Conservation (phyloP, 2,113 vertebrate genomes). For the Equus przewalskii region DNA sequence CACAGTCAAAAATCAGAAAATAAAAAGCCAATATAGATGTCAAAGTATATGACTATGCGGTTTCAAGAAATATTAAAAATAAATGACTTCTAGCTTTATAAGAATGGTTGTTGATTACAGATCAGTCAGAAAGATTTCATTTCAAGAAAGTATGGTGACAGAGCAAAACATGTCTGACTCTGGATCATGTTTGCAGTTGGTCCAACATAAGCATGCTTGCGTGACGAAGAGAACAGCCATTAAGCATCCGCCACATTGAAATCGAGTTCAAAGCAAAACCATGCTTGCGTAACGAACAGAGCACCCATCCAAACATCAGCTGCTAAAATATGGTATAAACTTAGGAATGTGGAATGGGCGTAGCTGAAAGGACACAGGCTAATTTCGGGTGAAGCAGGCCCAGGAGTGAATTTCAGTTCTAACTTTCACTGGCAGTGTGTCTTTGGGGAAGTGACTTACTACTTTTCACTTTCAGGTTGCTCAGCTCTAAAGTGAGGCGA, state of each 20-base stretch:
- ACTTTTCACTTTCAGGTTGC: neutral
- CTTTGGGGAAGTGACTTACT: neutral
- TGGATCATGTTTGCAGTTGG: constrained; percentile 40
- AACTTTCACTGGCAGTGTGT: neutral
- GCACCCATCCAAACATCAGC: neutral
- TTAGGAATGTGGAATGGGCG: neutral
- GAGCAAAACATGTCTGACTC: neutral
- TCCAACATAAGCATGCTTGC: constrained; percentile 28
- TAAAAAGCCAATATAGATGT: neutral
- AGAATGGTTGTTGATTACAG: neutral
- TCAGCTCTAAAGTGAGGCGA: neutral
- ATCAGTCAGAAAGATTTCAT: constrained; percentile 21
- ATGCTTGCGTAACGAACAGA: neutral
- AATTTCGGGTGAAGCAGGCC: constrained; percentile 1
- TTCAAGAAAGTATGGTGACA: neutral
- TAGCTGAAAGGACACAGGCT: neutral
- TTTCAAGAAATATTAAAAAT: constrained; percentile 60
- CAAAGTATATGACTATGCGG: neutral
- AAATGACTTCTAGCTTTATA: neutral
- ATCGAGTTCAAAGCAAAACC: constrained; percentile 59
- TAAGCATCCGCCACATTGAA: neutral
- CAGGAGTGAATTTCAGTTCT: neutral
- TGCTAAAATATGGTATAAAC: constrained; percentile 10
- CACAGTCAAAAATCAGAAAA: neutral
- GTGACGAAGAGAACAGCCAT: neutral